Base-by-base conservation (phyloP, 2,797 vertebrate genomes). In the Xenopus petersii region DNA sequence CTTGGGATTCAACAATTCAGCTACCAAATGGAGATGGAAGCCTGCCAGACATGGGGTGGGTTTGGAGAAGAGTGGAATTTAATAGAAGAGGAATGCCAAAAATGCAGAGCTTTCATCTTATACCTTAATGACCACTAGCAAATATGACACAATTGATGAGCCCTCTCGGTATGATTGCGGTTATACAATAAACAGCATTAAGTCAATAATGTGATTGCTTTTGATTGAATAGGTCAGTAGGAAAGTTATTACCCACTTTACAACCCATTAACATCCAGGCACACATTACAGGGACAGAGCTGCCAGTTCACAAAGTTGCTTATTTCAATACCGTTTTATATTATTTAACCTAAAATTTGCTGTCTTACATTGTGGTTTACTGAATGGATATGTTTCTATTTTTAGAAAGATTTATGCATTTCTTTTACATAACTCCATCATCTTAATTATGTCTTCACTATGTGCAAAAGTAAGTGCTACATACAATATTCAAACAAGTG, bases 161-260 rank as follows among this genome's bases (percentile, higher is more conserved):
- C 80, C 84, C 86, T 86, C 82, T 84, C 83, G 87, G 87, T 90
- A 86, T 87, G 85, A 90, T 89, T 90, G 88, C 86, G 87, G 87
- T 91, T 89, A 83, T 88, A 86, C 87, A 87, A 88, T 87, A 89
- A 88, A 89, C 86, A 88, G 83, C 76, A 83, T 79, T 87, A 79
- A 85, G 86, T 89, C 88, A 87, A 89, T 91, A 89, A 89, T 85
- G 87, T 86, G 86, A 88, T 89, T 87, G 87, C 89, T 87, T 86
- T 83, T 88, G 84, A 88, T 88, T 89, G 87, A 89, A 86, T 83
- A 87, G 87, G 87, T 88, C 87, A 87, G 84, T 85, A 83, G 82
- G 83, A 88, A 88, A 87, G 87, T 88, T 89, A 90, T 91, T 89
- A 88, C 85, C 88, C 85, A 89, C 89, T 90, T 90, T 89, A 88